Base-by-base conservation (phyloP, 2,797 vertebrate genomes). In the Notamacropus eugenii region DNA sequence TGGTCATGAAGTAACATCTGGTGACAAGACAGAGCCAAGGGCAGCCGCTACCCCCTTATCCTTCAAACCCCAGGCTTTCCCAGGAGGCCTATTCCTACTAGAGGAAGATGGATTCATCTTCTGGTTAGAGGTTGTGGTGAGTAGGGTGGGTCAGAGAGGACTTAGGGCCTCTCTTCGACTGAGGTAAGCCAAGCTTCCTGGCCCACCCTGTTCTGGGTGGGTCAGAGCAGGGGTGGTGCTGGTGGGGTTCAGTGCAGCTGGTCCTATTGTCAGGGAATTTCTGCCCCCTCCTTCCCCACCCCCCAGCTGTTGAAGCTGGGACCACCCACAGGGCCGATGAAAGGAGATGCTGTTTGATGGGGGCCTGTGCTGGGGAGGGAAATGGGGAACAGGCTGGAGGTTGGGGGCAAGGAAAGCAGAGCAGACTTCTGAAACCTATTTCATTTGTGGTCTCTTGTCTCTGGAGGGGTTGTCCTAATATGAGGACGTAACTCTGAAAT, bases 301-400 rank as follows among this genome's bases (percentile, higher is more conserved):
- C 95, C 67, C 94, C 91, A 67, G 67, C 92, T 92, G 92, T 95
- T 92, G 52, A 29, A 87, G 55, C 95, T 52, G 12, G 95, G 98
- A 97, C 98, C 98, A 98, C 98, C 98, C 97, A 97, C 97, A n/a
- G 95, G 95, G 56, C 90, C 3, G 3, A 54, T 97, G 97, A 98
- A 97, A 96, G 94, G 90, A 19, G 92, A 28, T 92, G 95, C 97
- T 96, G 94, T 95, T 97, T 94, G 91, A 93, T 91, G 94, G 96
- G 97, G 62, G 90, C 96, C 96, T 58, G 1, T 95, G 59, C 54
- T 82, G 95, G 93, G 87, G 19, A 57, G 59, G 90, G 29, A 6
- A 3, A 27, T 93, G 74, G 31, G n/a, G 24, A 11, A 67, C 67
- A 46, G 40, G 74, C 92, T 16, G 22, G 40, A 82, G 40, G 74